Evolutionary conservation across 2,113 vertebrate genomes (phyloP), one percentile per base, ranked within the genome.

Genomic region (Dasyornis broadbenti): DNA sequence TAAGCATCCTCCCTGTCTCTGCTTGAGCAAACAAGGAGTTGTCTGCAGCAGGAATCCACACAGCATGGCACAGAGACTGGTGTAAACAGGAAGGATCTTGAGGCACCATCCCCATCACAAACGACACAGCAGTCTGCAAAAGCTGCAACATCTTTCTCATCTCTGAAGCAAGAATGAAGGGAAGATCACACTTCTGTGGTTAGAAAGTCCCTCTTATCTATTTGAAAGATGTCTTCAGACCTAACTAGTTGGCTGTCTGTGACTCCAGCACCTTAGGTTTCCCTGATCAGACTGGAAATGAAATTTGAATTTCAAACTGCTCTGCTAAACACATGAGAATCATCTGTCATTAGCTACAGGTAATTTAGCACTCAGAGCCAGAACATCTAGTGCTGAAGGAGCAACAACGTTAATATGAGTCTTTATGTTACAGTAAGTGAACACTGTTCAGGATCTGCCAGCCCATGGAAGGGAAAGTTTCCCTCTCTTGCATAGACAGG

Each of bases 51-150:
- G 82, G 40, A 54, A 49, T 28, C n/a, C 23, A 17, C 33, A 8
- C 9, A 33, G 15, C 13, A 3, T 2, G 7, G 50, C 60, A 31
- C 26, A 78, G 39, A 2, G 1, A 35, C 0, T 2, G 35, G 2
- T 49, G 8, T 22, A n/a, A 81, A 42, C 54, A 50, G 28, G 40
- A 26, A 65, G 52, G 22, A 50, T 33, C 50, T 18, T 18, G 63
- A 47, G 73, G 21, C 15, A 52, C 24, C 28, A 15, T 30, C n/a
- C 19, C 44, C 66, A 70, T 50, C 70, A 71, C 39, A 47, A 53
- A 9, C 8, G 59, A 42, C 78, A 59, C 3, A 4, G 10, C 15
- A 11, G 44, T 13, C 52, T 64, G 66, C 52, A 88, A 42, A 60
- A 70, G 7, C 49, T 63, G 27, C 56, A 50, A 44, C 27, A 7